Evolutionary conservation across 2,888 invertebrate species (phyloP).

Genomic region (Deroplatys truncata): DNA sequence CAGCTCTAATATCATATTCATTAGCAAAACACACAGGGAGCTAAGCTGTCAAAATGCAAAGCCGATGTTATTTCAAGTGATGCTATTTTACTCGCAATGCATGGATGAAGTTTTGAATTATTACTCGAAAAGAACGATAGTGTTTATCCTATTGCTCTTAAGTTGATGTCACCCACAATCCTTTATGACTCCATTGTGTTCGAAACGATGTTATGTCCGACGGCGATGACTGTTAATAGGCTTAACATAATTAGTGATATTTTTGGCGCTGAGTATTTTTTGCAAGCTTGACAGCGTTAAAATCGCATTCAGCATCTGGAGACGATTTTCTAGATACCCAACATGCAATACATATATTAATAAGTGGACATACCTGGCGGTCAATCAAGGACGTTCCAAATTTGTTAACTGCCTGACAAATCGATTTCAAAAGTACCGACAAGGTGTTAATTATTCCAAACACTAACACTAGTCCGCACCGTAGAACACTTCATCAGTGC

Average conservation of each 20-base stretch:
- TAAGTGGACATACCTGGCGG: slow-evolving; percentile 47
- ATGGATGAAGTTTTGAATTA: neutral
- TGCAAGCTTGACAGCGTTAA: neutral
- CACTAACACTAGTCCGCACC: slow-evolving; percentile 1
- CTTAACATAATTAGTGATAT: slow-evolving; percentile 2
- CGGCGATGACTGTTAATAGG: slow-evolving; percentile 23
- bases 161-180: slow-evolving; percentile 28
- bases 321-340: slow-evolving; percentile 36
- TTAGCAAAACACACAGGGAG: neutral
- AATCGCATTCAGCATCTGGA: slow-evolving; percentile 15
- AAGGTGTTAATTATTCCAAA: slow-evolving; percentile 36
- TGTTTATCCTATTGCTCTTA: neutral
- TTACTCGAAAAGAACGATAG: neutral
- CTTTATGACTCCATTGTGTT: slow-evolving; percentile 31
- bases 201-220: slow-evolving; percentile 26
- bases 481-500: neutral
- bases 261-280: neutral
- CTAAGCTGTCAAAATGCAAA: neutral
- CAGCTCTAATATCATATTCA: neutral
- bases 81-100: neutral
- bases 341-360: slow-evolving; percentile 41
- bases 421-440: slow-evolving; percentile 46
- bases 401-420: slow-evolving; percentile 55
- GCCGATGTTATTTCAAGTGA: neutral
- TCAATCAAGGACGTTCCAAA: slow-evolving; percentile 51